Evolutionary conservation across 2,113 vertebrate species (phyloP).

Genomic region (Cyanoliseus patagonus): DNA sequence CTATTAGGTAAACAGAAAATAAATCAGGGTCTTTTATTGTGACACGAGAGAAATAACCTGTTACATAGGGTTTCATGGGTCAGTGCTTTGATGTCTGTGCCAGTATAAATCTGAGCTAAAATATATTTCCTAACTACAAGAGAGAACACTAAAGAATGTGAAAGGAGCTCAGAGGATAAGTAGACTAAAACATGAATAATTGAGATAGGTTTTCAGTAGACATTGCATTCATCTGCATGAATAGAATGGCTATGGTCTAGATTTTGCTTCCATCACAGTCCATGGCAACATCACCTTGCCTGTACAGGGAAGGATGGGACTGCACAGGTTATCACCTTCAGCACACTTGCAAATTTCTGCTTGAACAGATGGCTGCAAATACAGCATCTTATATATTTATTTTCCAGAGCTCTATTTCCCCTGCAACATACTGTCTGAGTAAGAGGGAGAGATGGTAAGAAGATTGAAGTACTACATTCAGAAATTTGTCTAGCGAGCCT

Average conservation of each 20-base stretch:
- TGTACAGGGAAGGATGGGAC: not conserved
- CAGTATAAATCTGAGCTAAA: constrained; percentile 16
- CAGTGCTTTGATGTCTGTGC: not conserved
- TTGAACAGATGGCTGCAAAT: not conserved
- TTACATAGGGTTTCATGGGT: not conserved
- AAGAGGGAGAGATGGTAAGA: not conserved
- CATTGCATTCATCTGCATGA: not conserved
- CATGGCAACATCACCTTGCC: not conserved
- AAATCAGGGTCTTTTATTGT: constrained; percentile 19
- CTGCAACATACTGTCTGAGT: not conserved
- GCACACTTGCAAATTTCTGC: not conserved
- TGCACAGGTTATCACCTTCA: not conserved
- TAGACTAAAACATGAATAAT: not conserved
- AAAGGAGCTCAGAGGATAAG: not conserved
- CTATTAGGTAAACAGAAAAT: not conserved
- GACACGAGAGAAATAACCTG: not conserved
- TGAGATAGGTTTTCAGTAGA: not conserved
- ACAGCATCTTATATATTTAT: not conserved
- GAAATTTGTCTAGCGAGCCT: not conserved
- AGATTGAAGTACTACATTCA: not conserved
- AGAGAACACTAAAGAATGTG: not conserved
- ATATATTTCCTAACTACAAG: not conserved
- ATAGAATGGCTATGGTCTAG: not conserved
- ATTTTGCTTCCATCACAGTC: not conserved
- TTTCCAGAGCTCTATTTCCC: not conserved